These are phyloP conservation scores for Spinus pinus DNA, from an alignment of 2,797 vertebrate genomes.

Conservation along the genomic window DNA sequence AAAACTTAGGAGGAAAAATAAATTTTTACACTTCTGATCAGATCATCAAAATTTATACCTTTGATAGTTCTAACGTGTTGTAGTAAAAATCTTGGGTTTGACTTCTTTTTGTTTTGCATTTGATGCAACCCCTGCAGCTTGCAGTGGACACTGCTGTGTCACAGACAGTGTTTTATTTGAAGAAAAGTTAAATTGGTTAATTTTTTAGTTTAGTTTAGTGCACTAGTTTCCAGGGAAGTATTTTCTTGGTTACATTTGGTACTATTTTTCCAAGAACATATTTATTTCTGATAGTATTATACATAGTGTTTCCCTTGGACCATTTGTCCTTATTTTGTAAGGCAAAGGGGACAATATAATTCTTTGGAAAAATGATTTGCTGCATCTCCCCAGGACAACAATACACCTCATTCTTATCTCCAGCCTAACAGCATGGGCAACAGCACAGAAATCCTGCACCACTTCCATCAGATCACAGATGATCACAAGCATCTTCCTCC, in stretches of 20 bases:
- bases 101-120: not conserved
- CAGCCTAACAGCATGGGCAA: not conserved
- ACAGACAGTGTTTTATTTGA: not conserved
- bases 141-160: not conserved
- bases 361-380: not conserved
- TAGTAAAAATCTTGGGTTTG: not conserved
- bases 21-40: not conserved
- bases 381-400: not conserved
- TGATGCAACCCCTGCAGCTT: not conserved
- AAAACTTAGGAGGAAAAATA: fast-evolving
- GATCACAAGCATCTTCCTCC: not conserved
- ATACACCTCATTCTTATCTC: not conserved
- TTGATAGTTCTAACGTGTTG: not conserved
- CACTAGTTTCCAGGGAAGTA: not conserved
- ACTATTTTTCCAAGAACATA: not conserved
- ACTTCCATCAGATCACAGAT: not conserved
- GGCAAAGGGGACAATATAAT: not conserved
- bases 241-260: not conserved
- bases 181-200: not conserved
- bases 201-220: not conserved
- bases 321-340: not conserved
- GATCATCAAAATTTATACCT: not conserved
- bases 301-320: not conserved
- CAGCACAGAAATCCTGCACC: not conserved
- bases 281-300: not conserved